Evolutionary conservation across 2,797 vertebrate genomes (phyloP), one percentile per base, ranked within the genome.

Genomic region (Squalus acanthias): DNA sequence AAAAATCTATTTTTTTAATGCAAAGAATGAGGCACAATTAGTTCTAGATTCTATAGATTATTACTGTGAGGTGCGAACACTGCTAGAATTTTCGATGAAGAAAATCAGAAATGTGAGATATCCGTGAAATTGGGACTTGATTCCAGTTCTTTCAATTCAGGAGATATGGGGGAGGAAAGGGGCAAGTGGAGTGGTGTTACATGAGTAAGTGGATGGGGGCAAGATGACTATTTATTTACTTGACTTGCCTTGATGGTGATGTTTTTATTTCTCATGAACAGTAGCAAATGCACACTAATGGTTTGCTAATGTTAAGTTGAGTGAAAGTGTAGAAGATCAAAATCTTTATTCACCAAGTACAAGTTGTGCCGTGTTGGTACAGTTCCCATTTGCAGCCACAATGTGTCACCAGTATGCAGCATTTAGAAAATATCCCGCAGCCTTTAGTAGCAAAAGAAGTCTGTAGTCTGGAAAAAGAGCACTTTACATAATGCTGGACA

Each of bases 361-460:
- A 57, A 12, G 24, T 53, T 69, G 70, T 20, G 5, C 3, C 26
- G 4, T 15, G 29, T 33, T n/a, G 89, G 29, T 95, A 57, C 94
- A 95, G 94, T 95, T 95, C 94, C 69, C 46, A 46, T n/a, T 95
- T 95, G 70, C 67, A 72, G 50, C 94, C 94, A 95, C 94, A 95
- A 74, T 57, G 94, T 95, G 94, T 95, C 94, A 95, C 70, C 26
- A 57, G 94, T 74, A 74, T 74, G 70, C 94, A 95, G 50, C 70
- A 57, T 74, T 74, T n/a, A 95, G 13, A 95, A 74, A 50, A 74
- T 17, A 74, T 76, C 70, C 50, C 53, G 1, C 20, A 95, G 39
- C 65, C 12, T 72, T 63, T 22, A 53, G 24, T 53, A 67, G 26
- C 10, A 15, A 22, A 20, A 53, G 6, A 29, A 50, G 92, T 57